These are phyloP conservation scores for Onychostoma macrolepis DNA, from an alignment of 2,113 vertebrate species.

Conservation along the genomic window DNA sequence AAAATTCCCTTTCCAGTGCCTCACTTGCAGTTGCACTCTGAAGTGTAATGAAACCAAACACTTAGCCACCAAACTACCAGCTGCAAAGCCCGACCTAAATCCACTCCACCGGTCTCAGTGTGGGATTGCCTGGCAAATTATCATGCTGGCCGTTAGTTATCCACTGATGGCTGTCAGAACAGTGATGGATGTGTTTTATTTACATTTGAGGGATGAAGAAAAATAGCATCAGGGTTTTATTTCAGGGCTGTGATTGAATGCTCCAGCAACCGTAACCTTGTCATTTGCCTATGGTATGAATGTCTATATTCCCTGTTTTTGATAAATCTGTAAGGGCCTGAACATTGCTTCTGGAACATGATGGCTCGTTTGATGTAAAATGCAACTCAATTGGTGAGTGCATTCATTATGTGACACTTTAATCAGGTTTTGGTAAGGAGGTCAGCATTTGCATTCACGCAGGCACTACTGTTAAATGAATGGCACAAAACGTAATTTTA, in stretches of 20 bases:
- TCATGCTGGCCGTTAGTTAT: conserved; percentile 55
- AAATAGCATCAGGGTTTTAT: conserved; percentile 58
- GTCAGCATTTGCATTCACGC: conserved; percentile 60
- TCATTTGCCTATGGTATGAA: conserved; percentile 58
- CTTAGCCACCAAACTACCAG: conserved; percentile 38
- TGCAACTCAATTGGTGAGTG: conserved; percentile 59
- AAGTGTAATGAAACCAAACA: conserved; percentile 42
- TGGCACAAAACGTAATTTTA: neutral
- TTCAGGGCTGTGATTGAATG: conserved; percentile 59
- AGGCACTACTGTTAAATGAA: conserved; percentile 1
- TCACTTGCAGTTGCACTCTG: conserved; percentile 35
- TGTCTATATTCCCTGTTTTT: conserved; percentile 61
- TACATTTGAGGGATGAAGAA: conserved; percentile 66
- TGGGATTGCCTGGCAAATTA: conserved; percentile 50
- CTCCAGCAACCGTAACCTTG: conserved; percentile 52
- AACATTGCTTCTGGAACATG: conserved; percentile 54
- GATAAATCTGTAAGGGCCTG: conserved; percentile 61
- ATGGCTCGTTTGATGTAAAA: conserved; percentile 65
- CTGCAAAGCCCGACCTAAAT: conserved; percentile 35
- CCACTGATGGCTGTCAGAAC: conserved; percentile 47
- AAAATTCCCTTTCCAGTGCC: conserved; percentile 37
- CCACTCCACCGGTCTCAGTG: neutral
- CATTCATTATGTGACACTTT: conserved; percentile 59
- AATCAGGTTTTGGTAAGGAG: conserved; percentile 61
- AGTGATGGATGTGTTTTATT: conserved; percentile 69